phyloP scores from a whole-genome alignment of 1,140 invertebrate genomes.

The Lanistes nyassanus region DNA sequence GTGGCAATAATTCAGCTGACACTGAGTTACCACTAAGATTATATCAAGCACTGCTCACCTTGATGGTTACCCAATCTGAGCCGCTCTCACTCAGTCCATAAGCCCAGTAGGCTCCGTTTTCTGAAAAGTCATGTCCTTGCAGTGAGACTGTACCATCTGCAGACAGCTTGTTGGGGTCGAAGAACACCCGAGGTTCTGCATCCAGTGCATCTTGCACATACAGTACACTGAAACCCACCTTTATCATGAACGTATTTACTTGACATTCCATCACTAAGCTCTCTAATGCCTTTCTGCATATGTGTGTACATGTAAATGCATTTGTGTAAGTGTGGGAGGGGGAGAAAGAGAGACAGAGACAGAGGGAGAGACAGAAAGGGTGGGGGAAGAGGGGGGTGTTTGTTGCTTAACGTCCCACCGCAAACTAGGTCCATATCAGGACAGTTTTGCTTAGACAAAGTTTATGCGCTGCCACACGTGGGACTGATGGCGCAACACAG shows the following conservation, averaged over 20 bases:
- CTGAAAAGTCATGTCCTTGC: conserved; percentile 82
- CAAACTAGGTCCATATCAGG: too few species aligned
- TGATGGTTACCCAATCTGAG: conserved; percentile 94
- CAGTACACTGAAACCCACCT: conserved; percentile 78
- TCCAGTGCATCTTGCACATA: conserved; percentile 89
- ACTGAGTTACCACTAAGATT: too few species aligned
- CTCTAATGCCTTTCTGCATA: background rate
- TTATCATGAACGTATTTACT: background rate
- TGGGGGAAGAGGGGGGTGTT: too few species aligned
- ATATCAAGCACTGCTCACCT: conserved; percentile 62
- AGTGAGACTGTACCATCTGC: conserved; percentile 93
- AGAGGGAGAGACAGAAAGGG: too few species aligned
- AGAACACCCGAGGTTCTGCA: conserved; percentile 85
- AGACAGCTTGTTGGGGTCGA: conserved; percentile 94
- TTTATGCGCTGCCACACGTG: too few species aligned
- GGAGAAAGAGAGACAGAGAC: too few species aligned
- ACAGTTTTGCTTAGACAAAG: too few species aligned
- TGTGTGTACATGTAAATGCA: too few species aligned
- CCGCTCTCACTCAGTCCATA: conserved; percentile 93
- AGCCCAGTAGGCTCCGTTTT: conserved; percentile 89
- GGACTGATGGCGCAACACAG: too few species aligned
- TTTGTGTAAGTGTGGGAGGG: too few species aligned
- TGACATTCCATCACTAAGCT: background rate
- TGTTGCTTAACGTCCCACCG: too few species aligned
- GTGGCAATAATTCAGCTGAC: too few species aligned